A percentile compares a stretch with the other conserved stretches of the same genome.
Evolutionary conservation across 2,888 invertebrate genomes (phyloP).

Genomic region (Escarpia spicata): DNA sequence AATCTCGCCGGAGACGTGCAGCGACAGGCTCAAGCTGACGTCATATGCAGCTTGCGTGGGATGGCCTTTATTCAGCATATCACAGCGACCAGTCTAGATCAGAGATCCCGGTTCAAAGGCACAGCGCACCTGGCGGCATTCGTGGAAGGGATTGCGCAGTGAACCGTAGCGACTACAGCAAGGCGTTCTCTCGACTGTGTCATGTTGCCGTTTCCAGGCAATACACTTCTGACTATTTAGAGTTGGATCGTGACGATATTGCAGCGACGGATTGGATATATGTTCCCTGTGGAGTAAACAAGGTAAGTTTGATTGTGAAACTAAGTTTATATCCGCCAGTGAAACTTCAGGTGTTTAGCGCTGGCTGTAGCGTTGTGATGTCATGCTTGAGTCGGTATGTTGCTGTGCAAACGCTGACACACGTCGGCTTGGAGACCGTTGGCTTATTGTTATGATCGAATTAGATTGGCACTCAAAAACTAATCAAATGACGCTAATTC

Average conservation of each 20-base stretch:
- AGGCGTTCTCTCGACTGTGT: neutral
- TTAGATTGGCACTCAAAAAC: neutral
- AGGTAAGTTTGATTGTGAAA: neutral
- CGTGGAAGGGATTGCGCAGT: neutral
- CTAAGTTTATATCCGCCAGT: neutral
- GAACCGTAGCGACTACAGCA: neutral
- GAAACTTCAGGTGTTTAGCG: neutral
- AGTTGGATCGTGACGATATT: neutral
- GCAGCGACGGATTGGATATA: neutral
- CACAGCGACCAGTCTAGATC: neutral
- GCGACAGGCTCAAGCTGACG: neutral
- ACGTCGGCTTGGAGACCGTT: slow-evolving; percentile 2
- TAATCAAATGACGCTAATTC: neutral
- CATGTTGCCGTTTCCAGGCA: neutral
- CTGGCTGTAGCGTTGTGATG: neutral
- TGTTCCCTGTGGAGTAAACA: neutral
- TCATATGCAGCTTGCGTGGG: neutral
- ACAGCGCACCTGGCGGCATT: neutral
- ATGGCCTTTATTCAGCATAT: neutral
- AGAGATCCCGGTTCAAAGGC: neutral
- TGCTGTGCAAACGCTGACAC: neutral
- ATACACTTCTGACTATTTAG: neutral
- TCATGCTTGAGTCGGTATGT: neutral
- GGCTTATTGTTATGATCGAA: neutral
- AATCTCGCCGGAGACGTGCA: neutral